Base-by-base conservation (phyloP, 2,797 vertebrate genomes). In the Hydrophis major region DNA sequence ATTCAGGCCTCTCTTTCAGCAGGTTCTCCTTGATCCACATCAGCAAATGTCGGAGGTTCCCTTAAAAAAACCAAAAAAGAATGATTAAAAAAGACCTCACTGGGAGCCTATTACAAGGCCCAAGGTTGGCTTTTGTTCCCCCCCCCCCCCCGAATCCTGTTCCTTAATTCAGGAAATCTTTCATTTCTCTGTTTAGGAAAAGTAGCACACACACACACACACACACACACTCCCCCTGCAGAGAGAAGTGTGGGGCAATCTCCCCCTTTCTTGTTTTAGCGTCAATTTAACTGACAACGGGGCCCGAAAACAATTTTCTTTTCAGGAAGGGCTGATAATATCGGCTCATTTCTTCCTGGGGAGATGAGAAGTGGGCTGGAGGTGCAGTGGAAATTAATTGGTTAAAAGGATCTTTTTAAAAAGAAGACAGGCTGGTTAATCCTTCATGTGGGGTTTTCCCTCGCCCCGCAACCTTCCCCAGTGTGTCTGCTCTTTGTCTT, bases 11-110 rank as follows among this genome's bases (percentile, higher is more conserved):
- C 94, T 99, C 99, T 97, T 98, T 99, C 94, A 99, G 96, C 95
- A 99, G 97, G 97, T 99, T 99, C 96, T 95, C 97, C 97, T 98
- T 98, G 97, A 99, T 99, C 99, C 99, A 99, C 92, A 98, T 97
- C 93, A 99, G 98, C 97, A 99, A 98, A 98, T 98, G 98, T 96
- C 98, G 98, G 97, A 99, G 96, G 95, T 99, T 98, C 99, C 98
- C 99, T 99, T 95, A 55, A 97, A 97, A 96, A 83, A 0, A 97
- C 96, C 96, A 83, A 96, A 97, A 14, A 4, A 14, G 5, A 4
- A n/a, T 4, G 14, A n/a, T n/a, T 6, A n/a, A 16, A 32, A 1
- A 37, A 32, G 66, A 37, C 14, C n/a, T 69, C n/a, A 18, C 69
- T 4, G 69, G 32, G 69, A 74, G 32, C 94, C 61, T 37, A 1